Evolutionary conservation across 2,888 invertebrate genomes (phyloP).

Genomic region (Leuctra nigra): DNA sequence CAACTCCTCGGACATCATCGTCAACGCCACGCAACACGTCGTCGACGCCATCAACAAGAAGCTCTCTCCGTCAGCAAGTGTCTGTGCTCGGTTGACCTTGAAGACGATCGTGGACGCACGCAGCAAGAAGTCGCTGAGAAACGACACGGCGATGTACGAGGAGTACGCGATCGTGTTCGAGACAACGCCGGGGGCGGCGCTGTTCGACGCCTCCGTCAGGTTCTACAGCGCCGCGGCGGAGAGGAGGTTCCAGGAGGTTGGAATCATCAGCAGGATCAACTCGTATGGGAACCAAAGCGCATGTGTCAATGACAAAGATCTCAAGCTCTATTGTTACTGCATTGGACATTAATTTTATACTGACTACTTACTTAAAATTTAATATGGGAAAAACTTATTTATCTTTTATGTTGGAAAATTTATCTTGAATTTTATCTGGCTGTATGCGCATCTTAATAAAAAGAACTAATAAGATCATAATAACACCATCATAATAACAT

Average conservation of each 20-base stretch:
- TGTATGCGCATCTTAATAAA: no score
- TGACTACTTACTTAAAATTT: no score
- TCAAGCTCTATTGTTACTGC: constrained; percentile 52
- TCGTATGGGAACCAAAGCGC: constrained; percentile 45
- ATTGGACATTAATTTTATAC: no score
- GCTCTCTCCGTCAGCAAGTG: constrained; percentile 34
- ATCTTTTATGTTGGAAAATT: no score
- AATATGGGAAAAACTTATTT: no score
- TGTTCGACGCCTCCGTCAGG: constrained; percentile 64
- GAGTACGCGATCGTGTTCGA: constrained; percentile 61
- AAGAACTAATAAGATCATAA: no score
- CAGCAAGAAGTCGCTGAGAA: constrained; percentile 36
- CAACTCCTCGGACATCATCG: constrained; percentile 44
- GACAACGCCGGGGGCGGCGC: constrained; percentile 58
- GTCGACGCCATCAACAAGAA: constrained; percentile 39
- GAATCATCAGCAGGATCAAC: constrained; percentile 54
- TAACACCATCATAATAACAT: no score
- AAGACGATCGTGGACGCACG: constrained; percentile 46
- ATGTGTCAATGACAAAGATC: constrained; percentile 46
- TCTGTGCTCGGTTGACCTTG: constrained; percentile 48
- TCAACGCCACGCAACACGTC: constrained; percentile 46
- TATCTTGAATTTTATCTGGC: no score
- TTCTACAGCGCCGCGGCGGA: background rate
- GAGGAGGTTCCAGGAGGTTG: constrained; percentile 47
- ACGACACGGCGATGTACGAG: constrained; percentile 31